Base-by-base conservation (phyloP, 2,113 vertebrate genomes). In the Thamnaconus septentrionalis region DNA sequence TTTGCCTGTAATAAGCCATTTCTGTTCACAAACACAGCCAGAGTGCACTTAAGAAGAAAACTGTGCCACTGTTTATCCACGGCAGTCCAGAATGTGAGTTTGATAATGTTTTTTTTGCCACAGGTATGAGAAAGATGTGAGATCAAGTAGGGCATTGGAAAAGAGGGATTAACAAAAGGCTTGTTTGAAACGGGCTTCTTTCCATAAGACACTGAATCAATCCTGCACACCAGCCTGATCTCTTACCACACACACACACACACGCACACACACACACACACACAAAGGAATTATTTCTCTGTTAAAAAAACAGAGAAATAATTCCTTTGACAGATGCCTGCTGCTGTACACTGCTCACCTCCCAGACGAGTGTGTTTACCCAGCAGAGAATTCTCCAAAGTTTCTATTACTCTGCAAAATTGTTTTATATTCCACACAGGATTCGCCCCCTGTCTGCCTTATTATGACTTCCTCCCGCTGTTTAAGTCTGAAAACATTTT, bases 401-500 rank as follows among this genome's bases (percentile, higher is more conserved):
- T 66, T 56, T 64, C 41, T 59, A 66, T 54, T 59, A 77, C 71
- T 81, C 59, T 72, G 43, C 64, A 59, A 45, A 72, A 75, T 61
- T 64, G 70, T 61, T 61, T 31, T 66, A 39, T 11, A 66, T 60
- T 73, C 47, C 59, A 72, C 47, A n/a, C 12, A 50, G 64, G 61
- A 73, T 59, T 60, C 68, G 9, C 49, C 50, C 10, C 41, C 49
- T 44, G 46, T 75, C 47, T 43, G 64, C 42, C 11, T 69, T 65
- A 59, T 66, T 65, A 76, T 68, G 64, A 46, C 61, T 58, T 58
- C 48, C 7, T 64, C 61, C 7, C 57, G 66, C 48, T 3, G 46
- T 69, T 73, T 52, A 61, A 66, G 18, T 54, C 8, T 4, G 42
- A 70, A 31, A 12, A 41, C 42, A 50, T 48, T 40, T 56, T 53